A percentile compares a stretch with the other conserved stretches of the same genome.
Conservation (phyloP, 2,797 vertebrate genomes). For the Sebastes minor region DNA sequence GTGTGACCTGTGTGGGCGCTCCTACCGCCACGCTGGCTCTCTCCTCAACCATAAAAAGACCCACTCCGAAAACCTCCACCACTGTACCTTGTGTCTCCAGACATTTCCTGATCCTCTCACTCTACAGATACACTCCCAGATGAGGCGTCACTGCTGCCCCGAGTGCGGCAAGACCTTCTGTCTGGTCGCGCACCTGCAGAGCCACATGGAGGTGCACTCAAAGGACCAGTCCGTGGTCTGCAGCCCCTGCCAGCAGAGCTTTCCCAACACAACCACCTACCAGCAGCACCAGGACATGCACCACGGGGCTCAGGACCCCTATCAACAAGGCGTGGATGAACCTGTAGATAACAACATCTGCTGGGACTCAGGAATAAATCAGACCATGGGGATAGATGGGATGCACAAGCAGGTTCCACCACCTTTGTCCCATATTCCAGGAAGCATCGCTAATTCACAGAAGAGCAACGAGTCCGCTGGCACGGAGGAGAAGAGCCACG, state of each 20-base stretch:
- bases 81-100: constrained; percentile 90
- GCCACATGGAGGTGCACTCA: constrained; percentile 86
- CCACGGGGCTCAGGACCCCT: constrained; percentile 49
- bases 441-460: constrained; percentile 36
- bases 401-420: constrained; percentile 65
- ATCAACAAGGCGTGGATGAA: constrained; percentile 30
- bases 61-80: constrained; percentile 89
- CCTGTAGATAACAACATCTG: constrained; percentile 38
- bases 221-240: constrained; percentile 81
- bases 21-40: constrained; percentile 91
- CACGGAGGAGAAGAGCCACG: constrained; percentile 83
- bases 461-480: constrained; percentile 24
- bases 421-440: constrained; percentile 65
- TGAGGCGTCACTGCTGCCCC: constrained; percentile 87
- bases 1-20: constrained; percentile 92
- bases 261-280: constrained; percentile 77
- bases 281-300: constrained; percentile 81
- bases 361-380: constrained; percentile 74
- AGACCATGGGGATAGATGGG: constrained; percentile 51
- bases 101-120: constrained; percentile 89
- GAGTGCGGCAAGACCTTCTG: constrained; percentile 93
- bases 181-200: constrained; percentile 86
- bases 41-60: constrained; percentile 94
- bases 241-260: constrained; percentile 78
- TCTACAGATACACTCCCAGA: constrained; percentile 90